Percentiles rank a stretch among this genome's conserved stretches.
Evolutionary conservation across 2,797 vertebrate genomes (phyloP).

Genomic region (Trachops cirrhosus): DNA sequence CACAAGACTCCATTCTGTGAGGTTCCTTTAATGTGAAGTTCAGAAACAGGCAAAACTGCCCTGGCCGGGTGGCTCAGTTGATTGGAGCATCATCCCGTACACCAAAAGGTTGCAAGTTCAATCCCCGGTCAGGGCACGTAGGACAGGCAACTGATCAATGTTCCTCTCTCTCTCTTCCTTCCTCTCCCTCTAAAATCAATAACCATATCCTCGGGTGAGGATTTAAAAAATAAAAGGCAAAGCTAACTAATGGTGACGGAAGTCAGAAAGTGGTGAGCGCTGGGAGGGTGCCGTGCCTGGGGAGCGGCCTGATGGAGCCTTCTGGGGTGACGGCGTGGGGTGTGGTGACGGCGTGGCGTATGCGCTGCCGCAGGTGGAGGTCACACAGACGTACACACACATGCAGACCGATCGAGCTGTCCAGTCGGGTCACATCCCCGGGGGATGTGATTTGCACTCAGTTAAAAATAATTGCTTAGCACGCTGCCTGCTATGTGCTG

Average conservation of each 20-base stretch:
- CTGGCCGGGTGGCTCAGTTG: too few species aligned
- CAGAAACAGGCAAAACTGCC: not conserved
- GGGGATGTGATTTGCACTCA: not conserved
- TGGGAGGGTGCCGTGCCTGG: not conserved
- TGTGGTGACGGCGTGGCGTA: not conserved
- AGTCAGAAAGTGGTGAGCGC: not conserved
- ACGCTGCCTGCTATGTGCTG: not conserved
- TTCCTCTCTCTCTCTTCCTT: not conserved
- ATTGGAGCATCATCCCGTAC: not conserved
- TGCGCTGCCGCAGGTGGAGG: rapidly evolving
- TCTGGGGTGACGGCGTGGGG: rapidly evolving
- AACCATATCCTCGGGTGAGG: not conserved
- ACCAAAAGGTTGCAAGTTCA: not conserved
- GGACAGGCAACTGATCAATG: not conserved
- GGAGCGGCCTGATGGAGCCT: not conserved
- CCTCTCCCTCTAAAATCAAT: not conserved
- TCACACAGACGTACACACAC: not conserved
- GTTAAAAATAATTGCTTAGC: not conserved
- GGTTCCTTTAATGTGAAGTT: not conserved
- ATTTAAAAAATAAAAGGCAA: not conserved
- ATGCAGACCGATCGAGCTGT: not conserved
- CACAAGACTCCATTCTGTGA: rapidly evolving
- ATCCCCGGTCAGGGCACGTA: not conserved
- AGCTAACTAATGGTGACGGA: rapidly evolving
- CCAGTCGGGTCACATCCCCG: too few species aligned